A percentile compares a stretch with the other conserved stretches of the same genome.
These are phyloP conservation scores for Mola mola DNA, from an alignment of 2,113 vertebrate genomes.

Conservation along the genomic window DNA sequence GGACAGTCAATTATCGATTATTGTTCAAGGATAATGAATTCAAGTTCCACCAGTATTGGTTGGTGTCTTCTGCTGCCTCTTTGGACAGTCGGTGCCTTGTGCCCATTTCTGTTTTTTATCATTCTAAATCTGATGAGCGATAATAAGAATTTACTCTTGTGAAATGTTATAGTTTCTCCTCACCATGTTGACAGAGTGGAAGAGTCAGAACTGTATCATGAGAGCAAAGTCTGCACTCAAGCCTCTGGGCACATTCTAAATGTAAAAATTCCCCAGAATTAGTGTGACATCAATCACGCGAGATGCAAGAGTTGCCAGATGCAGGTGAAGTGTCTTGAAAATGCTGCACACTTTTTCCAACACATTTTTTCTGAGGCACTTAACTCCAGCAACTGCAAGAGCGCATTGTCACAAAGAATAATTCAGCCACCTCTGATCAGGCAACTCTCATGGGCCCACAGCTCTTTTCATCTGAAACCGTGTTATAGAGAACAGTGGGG, in stretches of 20 bases:
- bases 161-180: too few relatives aligned
- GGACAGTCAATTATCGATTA: too few relatives aligned
- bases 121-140: too few relatives aligned
- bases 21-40: too few relatives aligned
- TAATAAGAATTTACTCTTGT: too few relatives aligned
- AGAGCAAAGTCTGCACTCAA: not conserved
- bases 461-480: not conserved
- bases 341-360: not conserved
- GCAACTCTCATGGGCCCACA: too few relatives aligned
- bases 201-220: not conserved
- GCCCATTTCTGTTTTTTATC: too few relatives aligned
- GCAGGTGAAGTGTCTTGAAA: not conserved
- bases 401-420: slow-evolving; percentile 1
- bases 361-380: too few relatives aligned
- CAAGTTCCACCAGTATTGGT: too few relatives aligned
- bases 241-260: not conserved
- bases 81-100: too few relatives aligned
- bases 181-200: not conserved
- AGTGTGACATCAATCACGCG: not conserved
- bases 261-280: not conserved
- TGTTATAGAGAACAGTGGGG: not conserved
- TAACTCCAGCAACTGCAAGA: not conserved
- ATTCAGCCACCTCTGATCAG: not conserved
- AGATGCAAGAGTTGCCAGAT: not conserved
- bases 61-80: too few relatives aligned